Percentiles rank a stretch among this genome's conserved stretches.
These are phyloP conservation scores for Drosophila setosimentum DNA, from an alignment of 2,888 invertebrate genomes.

Conservation along the genomic window DNA sequence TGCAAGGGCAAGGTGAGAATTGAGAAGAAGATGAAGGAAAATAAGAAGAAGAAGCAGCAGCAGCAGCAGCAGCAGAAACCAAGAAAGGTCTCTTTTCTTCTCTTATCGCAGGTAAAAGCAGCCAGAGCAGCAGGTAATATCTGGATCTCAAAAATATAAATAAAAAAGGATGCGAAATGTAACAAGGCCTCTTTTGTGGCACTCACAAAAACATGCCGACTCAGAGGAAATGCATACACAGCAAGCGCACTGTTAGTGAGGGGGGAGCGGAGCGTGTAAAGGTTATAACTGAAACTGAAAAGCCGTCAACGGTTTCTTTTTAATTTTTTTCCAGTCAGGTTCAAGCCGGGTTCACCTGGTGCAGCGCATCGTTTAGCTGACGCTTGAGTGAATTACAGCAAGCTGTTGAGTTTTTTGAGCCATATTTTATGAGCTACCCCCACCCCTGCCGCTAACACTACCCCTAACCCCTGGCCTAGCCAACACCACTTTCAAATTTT, in stretches of 20 bases:
- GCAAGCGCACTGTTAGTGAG: neutral
- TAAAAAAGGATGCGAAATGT: constrained; percentile 62
- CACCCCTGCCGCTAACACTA: neutral
- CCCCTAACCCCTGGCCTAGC: neutral
- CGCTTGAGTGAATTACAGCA: constrained; percentile 58
- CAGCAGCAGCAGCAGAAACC: neutral
- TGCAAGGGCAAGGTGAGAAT: constrained; percentile 65
- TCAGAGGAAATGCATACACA: constrained; percentile 66
- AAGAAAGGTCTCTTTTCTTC: too few relatives aligned
- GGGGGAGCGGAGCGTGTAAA: neutral
- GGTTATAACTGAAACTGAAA: constrained; percentile 14
- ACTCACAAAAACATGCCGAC: constrained; percentile 47
- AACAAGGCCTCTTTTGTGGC: constrained; percentile 54
- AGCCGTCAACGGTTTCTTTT: constrained; percentile 16
- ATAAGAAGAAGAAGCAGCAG: constrained; percentile 5
- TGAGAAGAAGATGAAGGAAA: constrained; percentile 8
- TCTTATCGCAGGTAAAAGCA: constrained; percentile 38
- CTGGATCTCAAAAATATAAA: neutral
- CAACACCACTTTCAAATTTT: constrained; percentile 11
- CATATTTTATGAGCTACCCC: constrained; percentile 38
- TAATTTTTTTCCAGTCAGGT: constrained; percentile 16
- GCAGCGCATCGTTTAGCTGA: constrained; percentile 20
- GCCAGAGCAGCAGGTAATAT: constrained; percentile 27
- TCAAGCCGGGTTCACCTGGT: constrained; percentile 29
- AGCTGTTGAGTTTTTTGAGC: constrained; percentile 51